phyloP scores from a whole-genome alignment of 2,888 invertebrate species.

The Erebia aethiops region DNA sequence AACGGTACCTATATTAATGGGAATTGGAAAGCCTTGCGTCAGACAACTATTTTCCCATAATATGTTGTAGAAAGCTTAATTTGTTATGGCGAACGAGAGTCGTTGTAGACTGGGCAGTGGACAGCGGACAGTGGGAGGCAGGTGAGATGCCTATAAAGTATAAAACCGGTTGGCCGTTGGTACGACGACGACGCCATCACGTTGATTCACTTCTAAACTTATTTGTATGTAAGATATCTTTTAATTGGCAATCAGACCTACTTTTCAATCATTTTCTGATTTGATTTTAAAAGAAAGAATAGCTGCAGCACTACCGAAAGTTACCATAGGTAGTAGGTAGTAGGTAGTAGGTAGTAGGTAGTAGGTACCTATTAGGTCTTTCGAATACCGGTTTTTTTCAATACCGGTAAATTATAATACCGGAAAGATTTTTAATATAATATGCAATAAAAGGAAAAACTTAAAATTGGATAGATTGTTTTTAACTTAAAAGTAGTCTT shows the following conservation, averaged over 20 bases:
- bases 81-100: slow-evolving; percentile 59
- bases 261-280: not conserved
- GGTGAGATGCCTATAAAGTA: slow-evolving; percentile 57
- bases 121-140: slow-evolving; percentile 38
- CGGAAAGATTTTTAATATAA: too few species aligned
- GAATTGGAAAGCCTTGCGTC: slow-evolving; percentile 28
- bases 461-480: too few species aligned
- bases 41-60: slow-evolving; percentile 49
- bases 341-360: too few species aligned
- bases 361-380: too few species aligned
- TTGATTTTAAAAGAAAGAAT: not conserved
- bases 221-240: not conserved
- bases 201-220: slow-evolving; percentile 26
- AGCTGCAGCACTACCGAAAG: too few species aligned
- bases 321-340: too few species aligned
- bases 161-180: slow-evolving; percentile 75
- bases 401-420: too few species aligned
- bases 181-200: slow-evolving; percentile 33
- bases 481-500: too few species aligned
- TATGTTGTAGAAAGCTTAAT: slow-evolving; percentile 67
- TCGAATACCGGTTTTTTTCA: too few species aligned
- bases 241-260: not conserved
- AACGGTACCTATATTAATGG: not conserved
- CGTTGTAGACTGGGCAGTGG: slow-evolving; percentile 42
- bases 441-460: too few species aligned